Percentiles rank a stretch among this genome's conserved stretches.
Evolutionary conservation across 2,888 invertebrate genomes (phyloP).

Genomic region (Pheosia tremula): DNA sequence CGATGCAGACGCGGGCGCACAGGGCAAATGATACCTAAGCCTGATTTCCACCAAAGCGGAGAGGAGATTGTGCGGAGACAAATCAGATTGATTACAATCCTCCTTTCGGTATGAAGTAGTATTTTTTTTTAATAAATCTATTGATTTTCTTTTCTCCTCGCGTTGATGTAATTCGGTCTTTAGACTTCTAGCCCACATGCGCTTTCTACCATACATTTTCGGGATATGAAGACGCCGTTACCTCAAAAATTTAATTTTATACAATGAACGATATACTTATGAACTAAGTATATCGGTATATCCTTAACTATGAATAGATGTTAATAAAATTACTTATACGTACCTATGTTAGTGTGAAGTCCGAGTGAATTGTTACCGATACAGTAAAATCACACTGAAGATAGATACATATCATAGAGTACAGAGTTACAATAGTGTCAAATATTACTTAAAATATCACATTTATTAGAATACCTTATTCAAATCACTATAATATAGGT

Average conservation of each 20-base stretch:
- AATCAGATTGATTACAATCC: too few species aligned
- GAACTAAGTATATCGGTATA: constrained; percentile 12
- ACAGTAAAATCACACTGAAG: constrained; percentile 16
- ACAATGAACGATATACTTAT: constrained; percentile 1
- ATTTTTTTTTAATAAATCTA: too few species aligned
- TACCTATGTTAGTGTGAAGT: neutral
- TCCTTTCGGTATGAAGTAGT: too few species aligned
- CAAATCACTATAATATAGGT: constrained; percentile 28
- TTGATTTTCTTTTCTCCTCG: too few species aligned
- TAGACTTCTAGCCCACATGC: too few species aligned
- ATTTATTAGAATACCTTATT: constrained; percentile 61
- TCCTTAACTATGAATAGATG: constrained; percentile 11
- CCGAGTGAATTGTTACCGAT: neutral
- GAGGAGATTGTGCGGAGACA: too few species aligned
- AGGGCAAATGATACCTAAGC: too few species aligned
- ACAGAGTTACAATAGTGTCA: constrained; percentile 19
- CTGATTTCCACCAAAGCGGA: too few species aligned
- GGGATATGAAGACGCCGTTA: neutral
- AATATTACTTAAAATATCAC: constrained; percentile 76
- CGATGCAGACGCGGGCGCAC: too few species aligned
- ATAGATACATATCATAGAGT: constrained; percentile 31
- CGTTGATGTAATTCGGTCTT: too few species aligned
- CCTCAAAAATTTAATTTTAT: neutral
- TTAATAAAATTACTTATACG: constrained; percentile 1
- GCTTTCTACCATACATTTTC: neutral